A percentile compares a stretch with the other conserved stretches of the same genome.
These are phyloP conservation scores for Lophura nycthemera DNA, from an alignment of 2,113 vertebrate species.

Conservation along the genomic window DNA sequence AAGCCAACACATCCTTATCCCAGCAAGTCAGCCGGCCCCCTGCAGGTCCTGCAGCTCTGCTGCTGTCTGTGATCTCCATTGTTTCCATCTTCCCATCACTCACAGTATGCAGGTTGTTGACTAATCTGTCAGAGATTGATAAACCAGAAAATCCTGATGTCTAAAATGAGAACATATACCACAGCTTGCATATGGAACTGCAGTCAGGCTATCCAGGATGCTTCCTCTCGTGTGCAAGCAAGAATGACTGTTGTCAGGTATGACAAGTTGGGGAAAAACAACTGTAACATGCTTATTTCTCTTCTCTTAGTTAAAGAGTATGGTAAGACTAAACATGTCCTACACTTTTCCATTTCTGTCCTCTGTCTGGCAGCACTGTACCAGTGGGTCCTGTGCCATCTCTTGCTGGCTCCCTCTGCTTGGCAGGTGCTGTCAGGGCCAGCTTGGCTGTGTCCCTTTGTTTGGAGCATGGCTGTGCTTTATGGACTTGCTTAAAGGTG, in stretches of 20 bases:
- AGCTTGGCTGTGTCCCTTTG: not conserved
- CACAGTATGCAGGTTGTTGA: not conserved
- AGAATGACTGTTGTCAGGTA: not conserved
- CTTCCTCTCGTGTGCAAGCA: not conserved
- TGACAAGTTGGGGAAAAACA: not conserved
- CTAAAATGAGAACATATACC: not conserved
- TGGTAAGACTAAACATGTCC: not conserved
- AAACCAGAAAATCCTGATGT: slow-evolving; percentile 9
- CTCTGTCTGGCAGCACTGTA: not conserved
- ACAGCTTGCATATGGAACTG: not conserved
- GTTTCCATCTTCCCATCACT: not conserved
- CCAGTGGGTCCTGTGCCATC: not conserved
- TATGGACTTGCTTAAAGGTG: not conserved
- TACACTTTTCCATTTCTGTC: not conserved
- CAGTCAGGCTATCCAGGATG: not conserved
- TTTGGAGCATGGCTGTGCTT: not conserved
- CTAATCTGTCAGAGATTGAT: not conserved
- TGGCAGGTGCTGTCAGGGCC: not conserved
- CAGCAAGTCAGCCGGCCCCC: not conserved
- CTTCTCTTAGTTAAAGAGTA: not conserved
- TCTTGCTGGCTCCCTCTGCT: not conserved
- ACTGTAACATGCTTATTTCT: not conserved
- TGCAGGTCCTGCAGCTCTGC: not conserved
- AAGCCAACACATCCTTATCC: not conserved
- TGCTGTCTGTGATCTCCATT: not conserved